A percentile compares a stretch with the other conserved stretches of the same genome.
Evolutionary conservation across 2,797 vertebrate species (phyloP).

Genomic region (Schizopygopsis malacanthus): DNA sequence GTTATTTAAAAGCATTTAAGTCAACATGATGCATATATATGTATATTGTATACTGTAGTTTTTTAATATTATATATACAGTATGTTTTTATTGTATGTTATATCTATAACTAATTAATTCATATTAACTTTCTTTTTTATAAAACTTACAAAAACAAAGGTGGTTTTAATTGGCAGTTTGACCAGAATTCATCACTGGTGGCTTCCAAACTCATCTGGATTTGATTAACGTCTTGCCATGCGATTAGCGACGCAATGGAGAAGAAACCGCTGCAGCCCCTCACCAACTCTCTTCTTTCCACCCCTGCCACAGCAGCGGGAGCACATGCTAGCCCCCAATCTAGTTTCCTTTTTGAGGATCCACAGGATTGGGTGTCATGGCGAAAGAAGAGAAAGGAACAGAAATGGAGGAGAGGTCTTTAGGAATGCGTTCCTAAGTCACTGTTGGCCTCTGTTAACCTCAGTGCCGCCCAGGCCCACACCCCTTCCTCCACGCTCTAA

Average conservation of each 20-base stretch:
- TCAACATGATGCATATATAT: neutral
- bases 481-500: conserved; percentile 76
- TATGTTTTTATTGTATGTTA: neutral
- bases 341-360: conserved; percentile 65
- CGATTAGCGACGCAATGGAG: conserved; percentile 15
- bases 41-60: neutral
- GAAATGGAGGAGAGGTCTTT: conserved; percentile 45
- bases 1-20: neutral
- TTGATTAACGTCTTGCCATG: conserved; percentile 43
- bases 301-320: conserved; percentile 59
- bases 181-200: conserved; percentile 30
- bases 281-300: conserved; percentile 49
- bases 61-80: neutral
- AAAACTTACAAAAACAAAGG: neutral
- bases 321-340: conserved; percentile 65
- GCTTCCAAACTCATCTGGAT: conserved; percentile 43
- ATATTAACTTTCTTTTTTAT: neutral
- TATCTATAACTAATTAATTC: neutral
- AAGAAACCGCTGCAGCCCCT: neutral
- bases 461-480: conserved; percentile 57
- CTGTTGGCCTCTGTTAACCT: conserved; percentile 84
- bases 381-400: conserved; percentile 23
- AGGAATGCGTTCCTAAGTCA: conserved; percentile 85
- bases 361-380: conserved; percentile 51
- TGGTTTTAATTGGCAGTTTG: neutral